Conservation (phyloP, 2,797 vertebrate species). For the Dromococcyx pavoninus region DNA sequence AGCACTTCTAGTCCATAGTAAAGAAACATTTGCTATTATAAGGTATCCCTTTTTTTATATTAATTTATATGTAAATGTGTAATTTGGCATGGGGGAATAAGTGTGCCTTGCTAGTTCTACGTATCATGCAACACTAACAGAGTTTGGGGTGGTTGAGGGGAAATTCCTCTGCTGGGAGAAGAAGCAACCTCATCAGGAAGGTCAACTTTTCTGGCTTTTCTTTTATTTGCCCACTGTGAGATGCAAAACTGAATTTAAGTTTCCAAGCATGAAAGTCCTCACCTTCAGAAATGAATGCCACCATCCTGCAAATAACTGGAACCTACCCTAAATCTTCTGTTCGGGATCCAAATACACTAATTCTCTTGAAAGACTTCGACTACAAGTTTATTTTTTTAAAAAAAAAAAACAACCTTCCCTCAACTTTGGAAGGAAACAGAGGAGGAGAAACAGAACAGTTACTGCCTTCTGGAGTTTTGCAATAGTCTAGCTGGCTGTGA, state of each 20-base stretch:
- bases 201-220: background rate
- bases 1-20: background rate
- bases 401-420: background rate
- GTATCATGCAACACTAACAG: background rate
- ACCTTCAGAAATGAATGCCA: background rate
- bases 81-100: background rate
- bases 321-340: background rate
- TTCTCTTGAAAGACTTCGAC: background rate
- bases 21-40: background rate
- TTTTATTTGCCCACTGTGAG: background rate
- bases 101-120: background rate
- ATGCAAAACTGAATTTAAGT: background rate
- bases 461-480: background rate
- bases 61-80: fast-evolving
- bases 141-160: background rate
- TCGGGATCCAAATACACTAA: background rate
- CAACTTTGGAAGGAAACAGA: background rate
- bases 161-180: background rate
- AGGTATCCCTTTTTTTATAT: background rate
- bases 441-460: background rate
- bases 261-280: background rate
- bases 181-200: background rate
- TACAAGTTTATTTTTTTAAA: background rate
- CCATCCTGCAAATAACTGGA: fast-evolving
- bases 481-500: background rate